phyloP scores from a whole-genome alignment of 2,888 invertebrate species.

The Meiosimyza decipiens region DNA sequence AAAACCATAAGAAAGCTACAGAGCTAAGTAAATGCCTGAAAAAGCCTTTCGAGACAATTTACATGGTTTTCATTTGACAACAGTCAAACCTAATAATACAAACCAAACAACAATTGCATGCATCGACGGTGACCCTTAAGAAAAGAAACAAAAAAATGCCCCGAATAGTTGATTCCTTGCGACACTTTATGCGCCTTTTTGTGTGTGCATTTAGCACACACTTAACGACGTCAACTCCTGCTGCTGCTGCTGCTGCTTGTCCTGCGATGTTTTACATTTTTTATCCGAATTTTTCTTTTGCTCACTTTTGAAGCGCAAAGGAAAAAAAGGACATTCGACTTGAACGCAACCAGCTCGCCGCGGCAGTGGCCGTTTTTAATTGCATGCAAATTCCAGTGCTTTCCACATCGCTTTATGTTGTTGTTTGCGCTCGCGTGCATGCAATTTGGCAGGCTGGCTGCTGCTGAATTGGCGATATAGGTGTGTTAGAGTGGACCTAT shows the following conservation, averaged over 20 bases:
- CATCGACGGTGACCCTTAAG: neutral
- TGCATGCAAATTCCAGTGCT: conserved; percentile 27
- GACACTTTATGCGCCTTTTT: neutral
- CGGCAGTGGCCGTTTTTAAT: conserved; percentile 8
- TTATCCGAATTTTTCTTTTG: neutral
- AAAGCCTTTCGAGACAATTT: no score
- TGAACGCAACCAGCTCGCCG: neutral
- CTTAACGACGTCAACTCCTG: conserved; percentile 48
- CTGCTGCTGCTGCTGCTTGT: no score
- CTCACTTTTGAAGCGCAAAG: no score
- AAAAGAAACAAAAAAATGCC: conserved; percentile 24
- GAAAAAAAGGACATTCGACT: neutral
- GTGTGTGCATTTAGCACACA: conserved; percentile 55
- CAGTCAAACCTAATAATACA: no score
- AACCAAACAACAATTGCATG: no score
- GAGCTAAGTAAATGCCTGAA: no score
- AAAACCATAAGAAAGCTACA: no score
- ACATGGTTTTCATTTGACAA: neutral
- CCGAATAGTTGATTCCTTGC: conserved; percentile 33
- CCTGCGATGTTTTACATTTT: neutral
- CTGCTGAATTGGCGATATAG: neutral
- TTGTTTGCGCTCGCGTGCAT: conserved; percentile 25
- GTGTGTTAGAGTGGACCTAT: neutral
- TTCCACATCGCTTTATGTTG: neutral
- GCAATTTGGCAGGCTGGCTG: conserved; percentile 11